Conservation (phyloP, 2,113 vertebrate genomes). For the Chloebia gouldiae region DNA sequence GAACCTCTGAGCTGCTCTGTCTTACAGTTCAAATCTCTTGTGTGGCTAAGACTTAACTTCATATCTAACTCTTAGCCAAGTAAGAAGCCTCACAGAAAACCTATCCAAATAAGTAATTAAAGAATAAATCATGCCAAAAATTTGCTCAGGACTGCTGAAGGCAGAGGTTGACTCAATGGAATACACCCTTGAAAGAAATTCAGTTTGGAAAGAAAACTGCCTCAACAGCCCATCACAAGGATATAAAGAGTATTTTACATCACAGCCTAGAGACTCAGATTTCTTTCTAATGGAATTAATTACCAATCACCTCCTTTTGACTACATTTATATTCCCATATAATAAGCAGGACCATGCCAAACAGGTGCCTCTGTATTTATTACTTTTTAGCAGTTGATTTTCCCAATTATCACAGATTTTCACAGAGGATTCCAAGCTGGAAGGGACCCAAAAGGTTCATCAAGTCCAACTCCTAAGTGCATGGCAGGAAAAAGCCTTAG, state of each 20-base stretch:
- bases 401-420: neutral
- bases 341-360: neutral
- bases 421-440: neutral
- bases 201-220: neutral
- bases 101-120: neutral
- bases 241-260: neutral
- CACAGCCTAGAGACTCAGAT: neutral
- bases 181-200: neutral
- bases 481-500: neutral
- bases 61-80: neutral
- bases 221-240: neutral
- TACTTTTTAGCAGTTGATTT: neutral
- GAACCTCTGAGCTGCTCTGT: neutral
- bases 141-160: neutral
- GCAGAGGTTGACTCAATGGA: neutral
- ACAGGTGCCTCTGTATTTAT: neutral
- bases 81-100: neutral
- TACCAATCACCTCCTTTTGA: neutral
- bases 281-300: neutral
- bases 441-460: neutral
- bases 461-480: neutral
- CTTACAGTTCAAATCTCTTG: neutral
- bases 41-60: neutral
- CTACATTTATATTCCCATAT: neutral
- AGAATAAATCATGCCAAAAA: neutral